Percentiles rank a stretch among this genome's conserved stretches.
phyloP scores from a whole-genome alignment of 2,113 vertebrate species.

The Psilopsiagon aymara region DNA sequence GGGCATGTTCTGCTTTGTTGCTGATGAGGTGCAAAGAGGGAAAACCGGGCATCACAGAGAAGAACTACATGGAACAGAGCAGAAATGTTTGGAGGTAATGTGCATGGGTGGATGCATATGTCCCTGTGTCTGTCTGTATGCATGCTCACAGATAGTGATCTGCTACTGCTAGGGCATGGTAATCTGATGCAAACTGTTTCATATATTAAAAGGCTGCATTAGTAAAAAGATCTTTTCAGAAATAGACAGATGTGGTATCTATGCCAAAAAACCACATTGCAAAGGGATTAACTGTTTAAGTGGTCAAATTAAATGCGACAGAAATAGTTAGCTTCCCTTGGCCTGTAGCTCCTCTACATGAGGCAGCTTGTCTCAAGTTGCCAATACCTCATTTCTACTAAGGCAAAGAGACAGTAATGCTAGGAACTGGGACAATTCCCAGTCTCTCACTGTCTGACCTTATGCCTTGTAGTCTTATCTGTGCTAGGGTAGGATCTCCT shows the following conservation, averaged over 20 bases:
- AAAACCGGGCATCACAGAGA: neutral
- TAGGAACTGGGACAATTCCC: constrained; percentile 42
- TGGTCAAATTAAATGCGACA: constrained; percentile 63
- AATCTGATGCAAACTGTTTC: constrained; percentile 61
- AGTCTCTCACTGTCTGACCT: constrained; percentile 23
- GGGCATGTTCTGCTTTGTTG: neutral
- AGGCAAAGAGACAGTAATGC: constrained; percentile 30
- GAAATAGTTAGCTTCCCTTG: constrained; percentile 59
- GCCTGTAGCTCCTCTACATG: constrained; percentile 37
- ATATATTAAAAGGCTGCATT: constrained; percentile 39
- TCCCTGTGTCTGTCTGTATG: neutral
- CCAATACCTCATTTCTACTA: constrained; percentile 46
- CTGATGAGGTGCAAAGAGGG: neutral
- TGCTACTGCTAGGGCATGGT: constrained; percentile 13
- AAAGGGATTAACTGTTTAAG: constrained; percentile 64
- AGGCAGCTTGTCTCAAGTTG: constrained; percentile 52
- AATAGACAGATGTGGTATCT: constrained; percentile 44
- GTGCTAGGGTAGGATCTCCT: neutral
- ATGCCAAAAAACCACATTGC: constrained; percentile 61
- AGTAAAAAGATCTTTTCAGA: constrained; percentile 46
- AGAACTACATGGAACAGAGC: neutral
- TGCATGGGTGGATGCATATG: neutral
- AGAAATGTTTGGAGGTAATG: neutral
- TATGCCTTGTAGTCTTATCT: neutral
- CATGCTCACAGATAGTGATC: neutral